Evolutionary conservation across 1,140 invertebrate species (phyloP).

Genomic region (Calosoma granatense): DNA sequence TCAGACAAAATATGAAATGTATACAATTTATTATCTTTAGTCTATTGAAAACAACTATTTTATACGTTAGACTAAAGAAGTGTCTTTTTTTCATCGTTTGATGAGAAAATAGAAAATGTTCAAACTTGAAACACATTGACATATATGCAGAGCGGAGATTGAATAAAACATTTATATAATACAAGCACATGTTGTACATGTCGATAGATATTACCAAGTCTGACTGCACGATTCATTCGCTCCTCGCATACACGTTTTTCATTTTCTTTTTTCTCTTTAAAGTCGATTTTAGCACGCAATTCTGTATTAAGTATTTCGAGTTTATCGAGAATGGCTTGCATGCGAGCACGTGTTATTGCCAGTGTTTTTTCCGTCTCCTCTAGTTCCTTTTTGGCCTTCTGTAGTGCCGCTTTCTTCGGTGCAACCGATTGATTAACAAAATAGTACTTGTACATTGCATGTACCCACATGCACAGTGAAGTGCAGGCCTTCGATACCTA

Average conservation of each 20-base stretch:
- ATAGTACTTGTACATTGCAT: constrained; percentile 60
- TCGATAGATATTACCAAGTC: constrained; percentile 38
- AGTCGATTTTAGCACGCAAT: constrained; percentile 50
- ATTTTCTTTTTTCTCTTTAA: constrained; percentile 55
- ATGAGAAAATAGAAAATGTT: too few relatives aligned
- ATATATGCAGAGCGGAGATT: too few relatives aligned
- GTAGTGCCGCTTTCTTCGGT: constrained; percentile 49
- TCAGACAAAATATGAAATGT: too few relatives aligned
- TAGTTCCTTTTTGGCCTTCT: constrained; percentile 48
- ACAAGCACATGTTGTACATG: too few relatives aligned
- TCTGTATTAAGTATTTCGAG: constrained; percentile 53
- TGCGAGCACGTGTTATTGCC: constrained; percentile 45
- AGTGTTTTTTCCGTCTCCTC: constrained; percentile 50
- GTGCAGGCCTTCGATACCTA: constrained; percentile 68
- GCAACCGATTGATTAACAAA: constrained; percentile 44
- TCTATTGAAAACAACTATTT: not conserved
- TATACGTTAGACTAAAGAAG: not conserved
- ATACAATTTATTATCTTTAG: too few relatives aligned
- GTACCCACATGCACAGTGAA: constrained; percentile 57
- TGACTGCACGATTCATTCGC: constrained; percentile 64
- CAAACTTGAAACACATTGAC: too few relatives aligned
- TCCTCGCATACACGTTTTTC: constrained; percentile 67
- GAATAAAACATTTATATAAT: too few relatives aligned
- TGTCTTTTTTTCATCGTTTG: too few relatives aligned
- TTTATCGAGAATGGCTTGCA: constrained; percentile 46